phyloP scores from a whole-genome alignment of 2,113 vertebrate genomes.

The Gavialis gangeticus region DNA sequence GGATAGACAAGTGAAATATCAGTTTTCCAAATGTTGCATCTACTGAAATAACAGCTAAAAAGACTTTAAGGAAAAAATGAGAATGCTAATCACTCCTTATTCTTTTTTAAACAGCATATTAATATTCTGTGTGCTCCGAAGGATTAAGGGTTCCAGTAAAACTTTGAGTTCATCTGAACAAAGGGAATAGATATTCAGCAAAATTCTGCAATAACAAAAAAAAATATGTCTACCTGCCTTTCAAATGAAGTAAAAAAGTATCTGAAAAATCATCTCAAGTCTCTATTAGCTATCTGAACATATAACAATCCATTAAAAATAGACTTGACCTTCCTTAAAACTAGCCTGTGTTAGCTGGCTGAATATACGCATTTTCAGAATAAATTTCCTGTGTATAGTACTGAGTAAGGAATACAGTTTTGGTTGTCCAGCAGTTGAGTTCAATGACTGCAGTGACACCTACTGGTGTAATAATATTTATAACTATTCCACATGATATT shows the following conservation, averaged over 20 bases:
- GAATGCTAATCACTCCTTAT: background rate
- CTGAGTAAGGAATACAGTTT: constrained; percentile 11
- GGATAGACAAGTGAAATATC: background rate
- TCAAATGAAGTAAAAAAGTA: constrained; percentile 47
- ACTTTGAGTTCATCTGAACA: background rate
- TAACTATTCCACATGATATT: background rate
- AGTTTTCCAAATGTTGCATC: background rate
- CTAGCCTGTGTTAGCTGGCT: background rate
- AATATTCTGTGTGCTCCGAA: background rate
- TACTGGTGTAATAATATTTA: constrained; percentile 71
- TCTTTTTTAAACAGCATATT: background rate
- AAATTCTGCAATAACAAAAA: background rate
- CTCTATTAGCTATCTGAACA: constrained; percentile 11
- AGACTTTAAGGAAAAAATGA: background rate
- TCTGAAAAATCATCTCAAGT: constrained; percentile 30
- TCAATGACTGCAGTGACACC: constrained; percentile 81
- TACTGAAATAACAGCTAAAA: background rate
- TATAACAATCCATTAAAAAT: constrained; percentile 32
- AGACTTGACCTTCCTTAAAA: background rate
- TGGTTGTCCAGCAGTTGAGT: constrained; percentile 21
- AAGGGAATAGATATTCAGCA: background rate
- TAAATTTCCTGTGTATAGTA: constrained; percentile 38
- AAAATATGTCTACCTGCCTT: background rate
- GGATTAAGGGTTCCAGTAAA: background rate
- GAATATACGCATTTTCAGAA: constrained; percentile 50